Evolutionary conservation across 2,797 vertebrate genomes (phyloP).

Genomic region (Muraenolepis orangiensis): DNA sequence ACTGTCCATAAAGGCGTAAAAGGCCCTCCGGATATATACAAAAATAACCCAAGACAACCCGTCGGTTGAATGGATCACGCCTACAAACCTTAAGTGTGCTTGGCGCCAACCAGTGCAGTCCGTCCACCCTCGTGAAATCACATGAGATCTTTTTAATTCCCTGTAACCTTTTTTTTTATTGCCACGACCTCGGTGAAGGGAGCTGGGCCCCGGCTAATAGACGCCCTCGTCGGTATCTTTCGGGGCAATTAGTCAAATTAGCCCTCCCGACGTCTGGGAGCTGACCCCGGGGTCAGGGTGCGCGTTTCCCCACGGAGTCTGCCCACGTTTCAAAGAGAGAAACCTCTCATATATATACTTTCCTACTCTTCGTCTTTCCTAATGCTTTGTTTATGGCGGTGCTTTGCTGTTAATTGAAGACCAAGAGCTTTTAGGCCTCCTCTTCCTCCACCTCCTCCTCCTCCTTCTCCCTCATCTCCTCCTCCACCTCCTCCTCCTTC

Average conservation of each 20-base stretch:
- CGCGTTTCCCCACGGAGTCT: too few species aligned
- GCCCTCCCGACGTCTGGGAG: slow-evolving; percentile 60
- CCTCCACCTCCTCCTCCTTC: too few species aligned
- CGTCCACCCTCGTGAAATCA: slow-evolving; percentile 19
- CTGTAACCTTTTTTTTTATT: slow-evolving; percentile 39
- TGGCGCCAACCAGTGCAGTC: slow-evolving; percentile 11
- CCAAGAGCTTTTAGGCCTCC: slow-evolving; percentile 30
- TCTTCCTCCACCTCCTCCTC: too few species aligned
- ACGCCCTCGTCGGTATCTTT: slow-evolving; percentile 66
- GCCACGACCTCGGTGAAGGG: slow-evolving; percentile 54
- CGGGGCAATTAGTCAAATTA: slow-evolving; percentile 75
- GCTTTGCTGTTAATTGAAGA: slow-evolving; percentile 28
- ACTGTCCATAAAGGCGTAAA: neutral
- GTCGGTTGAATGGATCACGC: neutral
- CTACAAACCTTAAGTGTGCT: neutral
- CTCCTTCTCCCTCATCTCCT: too few species aligned
- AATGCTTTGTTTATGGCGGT: slow-evolving; percentile 47
- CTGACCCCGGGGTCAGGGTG: slow-evolving; percentile 59
- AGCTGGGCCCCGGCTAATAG: slow-evolving; percentile 68
- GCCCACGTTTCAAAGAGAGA: slow-evolving; percentile 26
- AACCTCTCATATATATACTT: slow-evolving; percentile 27
- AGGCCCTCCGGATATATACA: neutral
- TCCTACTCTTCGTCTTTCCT: slow-evolving; percentile 42
- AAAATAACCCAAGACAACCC: neutral
- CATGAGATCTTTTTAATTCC: neutral